phyloP scores from a whole-genome alignment of 2,888 invertebrate genomes.

The Phalera bucephala region DNA sequence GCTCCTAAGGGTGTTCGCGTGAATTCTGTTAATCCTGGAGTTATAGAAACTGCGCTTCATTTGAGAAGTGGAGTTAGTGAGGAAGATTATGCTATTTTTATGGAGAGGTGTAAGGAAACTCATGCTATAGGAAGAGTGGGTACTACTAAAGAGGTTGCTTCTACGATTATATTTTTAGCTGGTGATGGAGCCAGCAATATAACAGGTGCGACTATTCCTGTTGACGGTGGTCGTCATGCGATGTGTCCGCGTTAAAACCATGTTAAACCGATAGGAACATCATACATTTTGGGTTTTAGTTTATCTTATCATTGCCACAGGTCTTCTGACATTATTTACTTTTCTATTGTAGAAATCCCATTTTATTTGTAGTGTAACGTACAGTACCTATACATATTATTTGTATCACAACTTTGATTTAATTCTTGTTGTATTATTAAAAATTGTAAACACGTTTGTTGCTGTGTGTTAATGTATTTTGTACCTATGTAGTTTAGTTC shows the following conservation, averaged over 20 bases:
- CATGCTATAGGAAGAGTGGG: conserved; percentile 95
- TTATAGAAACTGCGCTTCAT: conserved; percentile 88
- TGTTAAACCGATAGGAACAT: no score
- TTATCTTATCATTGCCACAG: no score
- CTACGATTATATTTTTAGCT: conserved; percentile 94
- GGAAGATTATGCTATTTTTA: conserved; percentile 88
- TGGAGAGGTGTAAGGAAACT: conserved; percentile 90
- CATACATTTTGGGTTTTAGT: no score
- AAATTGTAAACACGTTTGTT: no score
- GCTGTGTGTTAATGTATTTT: no score
- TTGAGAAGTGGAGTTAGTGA: conserved; percentile 86
- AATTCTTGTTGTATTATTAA: no score
- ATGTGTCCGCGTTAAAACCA: conserved; percentile 90
- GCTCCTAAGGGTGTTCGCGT: conserved; percentile 89
- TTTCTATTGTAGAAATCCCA: no score
- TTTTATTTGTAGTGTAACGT: no score
- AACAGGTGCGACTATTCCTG: conserved; percentile 90
- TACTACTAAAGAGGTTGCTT: conserved; percentile 91
- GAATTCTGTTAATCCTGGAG: conserved; percentile 95
- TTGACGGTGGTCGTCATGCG: conserved; percentile 94
- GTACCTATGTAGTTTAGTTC: no score
- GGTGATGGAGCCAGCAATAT: conserved; percentile 92
- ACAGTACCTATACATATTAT: no score
- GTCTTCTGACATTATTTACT: no score
- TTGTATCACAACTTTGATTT: no score